Evolutionary conservation across 2,797 vertebrate genomes (phyloP), one percentile per base, ranked within the genome.

Genomic region (Mastacembelus armatus): DNA sequence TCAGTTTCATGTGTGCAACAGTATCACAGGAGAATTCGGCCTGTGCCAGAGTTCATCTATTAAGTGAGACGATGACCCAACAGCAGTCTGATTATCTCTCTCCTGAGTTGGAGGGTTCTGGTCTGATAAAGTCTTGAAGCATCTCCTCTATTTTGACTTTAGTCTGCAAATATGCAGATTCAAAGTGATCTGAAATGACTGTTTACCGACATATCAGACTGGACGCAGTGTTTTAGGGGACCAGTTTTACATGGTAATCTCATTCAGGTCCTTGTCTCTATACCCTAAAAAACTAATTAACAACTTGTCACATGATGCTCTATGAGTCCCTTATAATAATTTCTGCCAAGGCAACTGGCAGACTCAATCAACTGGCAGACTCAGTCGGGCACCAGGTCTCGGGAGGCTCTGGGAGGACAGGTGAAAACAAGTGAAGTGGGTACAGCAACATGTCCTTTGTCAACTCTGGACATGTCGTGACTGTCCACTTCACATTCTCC

Each of bases 51-150:
- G 66, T 61, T 81, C 65, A 80, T 80, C 84, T 74, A 77, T 82
- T 74, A 74, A 74, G 57, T 15, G 0, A 50, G 69, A 79, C 22
- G 35, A 64, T 55, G 81, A 76, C 61, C 49, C 59, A 44, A 59
- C 77, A 44, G 64, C 81, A 77, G 88, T 88, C 83, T 87, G 83
- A 87, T 84, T 80, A 80, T 74, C 69, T 47, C 15, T 64, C 69
- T 71, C 59, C 54, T 57, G 42, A 72, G 69, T 60, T 69, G 49
- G 16, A 16, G 29, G 29, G 19, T n/a, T 66, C 66, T 59, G 55
- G 26, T 15, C 21, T 10, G 0, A 1, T n/a, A n/a, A n/a, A n/a
- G n/a, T n/a, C n/a, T n/a, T n/a, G n/a, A n/a, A n/a, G n/a, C n/a
- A n/a, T n/a, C n/a, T n/a, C n/a, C n/a, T n/a, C n/a, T n/a, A n/a